A percentile compares a stretch with the other conserved stretches of the same genome.
These are phyloP conservation scores for Sphecodes monilicornis DNA, from an alignment of 2,888 invertebrate genomes.

Conservation along the genomic window DNA sequence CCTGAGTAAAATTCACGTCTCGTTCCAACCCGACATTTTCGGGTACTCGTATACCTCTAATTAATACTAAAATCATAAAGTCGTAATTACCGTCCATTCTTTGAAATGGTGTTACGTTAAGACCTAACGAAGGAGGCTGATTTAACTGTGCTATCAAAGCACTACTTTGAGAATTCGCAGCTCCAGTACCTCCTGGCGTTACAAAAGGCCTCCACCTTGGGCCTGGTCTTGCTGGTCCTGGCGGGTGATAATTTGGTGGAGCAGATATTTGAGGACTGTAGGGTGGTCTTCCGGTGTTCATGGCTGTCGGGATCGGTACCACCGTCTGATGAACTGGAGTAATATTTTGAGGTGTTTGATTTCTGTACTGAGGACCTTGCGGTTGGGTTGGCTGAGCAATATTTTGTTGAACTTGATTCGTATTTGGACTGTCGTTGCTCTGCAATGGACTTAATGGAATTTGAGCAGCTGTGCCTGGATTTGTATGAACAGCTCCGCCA, in stretches of 20 bases:
- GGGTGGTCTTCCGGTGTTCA: constrained; percentile 80
- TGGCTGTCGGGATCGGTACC: constrained; percentile 75
- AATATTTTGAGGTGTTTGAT: constrained; percentile 78
- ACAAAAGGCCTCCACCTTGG: constrained; percentile 80
- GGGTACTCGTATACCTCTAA: not conserved
- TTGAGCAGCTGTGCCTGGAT: constrained; percentile 80
- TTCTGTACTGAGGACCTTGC: constrained; percentile 82
- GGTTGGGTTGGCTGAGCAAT: constrained; percentile 78
- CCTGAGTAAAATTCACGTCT: too few species aligned
- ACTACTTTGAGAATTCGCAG: constrained; percentile 84
- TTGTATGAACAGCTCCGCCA: constrained; percentile 85
- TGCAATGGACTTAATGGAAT: constrained; percentile 86
- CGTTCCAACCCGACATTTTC: not conserved
- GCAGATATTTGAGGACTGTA: constrained; percentile 83
- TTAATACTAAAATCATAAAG: not conserved
- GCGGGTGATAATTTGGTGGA: constrained; percentile 85
- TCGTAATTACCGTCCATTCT: constrained; percentile 81
- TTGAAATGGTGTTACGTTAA: constrained; percentile 85
- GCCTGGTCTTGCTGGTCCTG: constrained; percentile 73
- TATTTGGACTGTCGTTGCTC: constrained; percentile 86
- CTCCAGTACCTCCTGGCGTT: constrained; percentile 73
- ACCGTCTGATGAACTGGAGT: constrained; percentile 82
- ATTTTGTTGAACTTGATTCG: constrained; percentile 80
- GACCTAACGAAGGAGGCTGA: constrained; percentile 85
- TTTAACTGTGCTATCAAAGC: constrained; percentile 87